Evolutionary conservation across 2,888 invertebrate genomes (phyloP), one percentile per base, ranked within the genome.

Genomic region (Mimas tiliae): DNA sequence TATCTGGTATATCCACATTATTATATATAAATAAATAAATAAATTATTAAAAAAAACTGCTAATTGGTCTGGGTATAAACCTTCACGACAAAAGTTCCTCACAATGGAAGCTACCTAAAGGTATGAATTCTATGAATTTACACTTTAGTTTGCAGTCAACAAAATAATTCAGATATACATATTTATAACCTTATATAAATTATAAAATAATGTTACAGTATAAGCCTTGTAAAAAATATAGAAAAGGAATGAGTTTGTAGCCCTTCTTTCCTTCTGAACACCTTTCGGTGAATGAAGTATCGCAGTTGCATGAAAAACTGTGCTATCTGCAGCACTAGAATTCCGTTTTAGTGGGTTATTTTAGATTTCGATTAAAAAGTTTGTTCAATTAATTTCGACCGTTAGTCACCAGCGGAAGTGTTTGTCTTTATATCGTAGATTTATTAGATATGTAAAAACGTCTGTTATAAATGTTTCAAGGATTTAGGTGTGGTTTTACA

Each of bases 211-310:
- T 88, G 91, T 93, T 93, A 93, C 91, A 92, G 88, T 91, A 91
- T 91, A 93, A 93, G 92, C 93, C 93, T 89, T 93, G 93, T 93
- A 93, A 92, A 93, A 94, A 93, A 94, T 94, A 94, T 93, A 94
- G 94, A 94, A 93, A 94, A 94, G 94, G 94, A 94, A 94, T 94
- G 94, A 94, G 94, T 94, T 87, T 85, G 92, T 92, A 93, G 93
- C 94, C 93, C 88, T 93, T 94, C 94, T 97, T 97, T 97, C 97
- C 97, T 97, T 90, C 97, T 95, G 94, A 97, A 96, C 94, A 97
- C 97, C 95, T 98, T 98, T 77, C 97, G 97, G 95, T 98, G 97
- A 94, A 96, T 97, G 95, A 96, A 97, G 94, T 96, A 91, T 91
- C 93, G 93, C 91, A 95, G 94, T 90, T 95, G 94, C 93, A 95